Base-by-base conservation (phyloP, 2,888 invertebrate genomes). In the Cerastoderma edule region DNA sequence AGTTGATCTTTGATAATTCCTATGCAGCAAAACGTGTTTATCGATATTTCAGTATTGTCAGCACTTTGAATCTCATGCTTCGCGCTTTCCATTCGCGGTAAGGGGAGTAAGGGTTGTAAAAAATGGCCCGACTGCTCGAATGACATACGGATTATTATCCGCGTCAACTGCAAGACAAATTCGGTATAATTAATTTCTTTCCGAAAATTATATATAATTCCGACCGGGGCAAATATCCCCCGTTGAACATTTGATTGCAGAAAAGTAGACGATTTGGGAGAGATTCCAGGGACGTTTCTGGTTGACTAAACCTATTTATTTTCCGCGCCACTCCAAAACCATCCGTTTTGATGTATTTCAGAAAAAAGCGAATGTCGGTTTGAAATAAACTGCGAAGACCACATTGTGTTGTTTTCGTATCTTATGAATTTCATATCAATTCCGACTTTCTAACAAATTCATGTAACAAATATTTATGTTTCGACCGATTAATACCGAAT, bases 121-220 rank as follows among this genome's bases (percentile, higher is more conserved):
- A 32, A 57, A 32, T 28, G 32, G 32, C n/a, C 32, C 24, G 57
- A 10, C 33, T 32, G 33, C 2, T 30, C 16, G n/a, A 32, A 30
- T 57, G 33, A 57, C 30, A 57, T 30, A n/a, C n/a, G 32, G 57
- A 5, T 73, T 48, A 68, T 68, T 68, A 24, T 39, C 67, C 44
- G 32, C 27, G 57, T 69, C 65, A 56, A 44, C 30, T 56, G 57
- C 54, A 57, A 70, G 56, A 69, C 69, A 75, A 65, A 69, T 66
- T 69, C 48, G 65, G 57, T 66, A 75, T 70, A 69, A 74, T 70
- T 75, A 69, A 74, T 69, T 60, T 70, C 69, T 75, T 70, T 70
- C 48, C 57, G 66, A 75, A 60, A 74, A 70, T 67, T 70, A 75
- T 57, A 75, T 50, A 57, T 65, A 66, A 75, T 75, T 75, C 60